Conservation (phyloP, 2,797 vertebrate species). For the Lacerta viridis region DNA sequence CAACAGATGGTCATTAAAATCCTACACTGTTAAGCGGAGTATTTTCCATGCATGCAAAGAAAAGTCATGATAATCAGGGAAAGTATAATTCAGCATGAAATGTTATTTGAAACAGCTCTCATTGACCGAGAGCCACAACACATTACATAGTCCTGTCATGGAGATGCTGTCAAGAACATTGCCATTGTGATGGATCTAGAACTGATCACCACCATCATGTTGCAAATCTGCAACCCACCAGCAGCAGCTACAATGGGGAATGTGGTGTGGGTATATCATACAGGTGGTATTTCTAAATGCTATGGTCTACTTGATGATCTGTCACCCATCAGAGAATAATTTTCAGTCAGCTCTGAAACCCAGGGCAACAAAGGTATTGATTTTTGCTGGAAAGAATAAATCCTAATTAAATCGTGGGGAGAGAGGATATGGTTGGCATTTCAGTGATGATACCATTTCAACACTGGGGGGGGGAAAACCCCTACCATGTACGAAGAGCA, state of each 20-base stretch:
- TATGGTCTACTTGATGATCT: neutral
- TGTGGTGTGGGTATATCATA: neutral
- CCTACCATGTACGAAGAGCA: too few species aligned
- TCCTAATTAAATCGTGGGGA: too few species aligned
- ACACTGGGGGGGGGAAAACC: too few species aligned
- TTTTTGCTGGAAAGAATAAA: too few species aligned
- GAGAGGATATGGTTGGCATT: too few species aligned
- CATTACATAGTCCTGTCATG: neutral
- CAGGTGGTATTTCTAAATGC: neutral
- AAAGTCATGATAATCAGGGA: conserved; percentile 29
- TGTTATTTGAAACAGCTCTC: neutral
- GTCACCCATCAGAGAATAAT: neutral
- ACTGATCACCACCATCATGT: neutral
- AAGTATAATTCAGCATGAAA: conserved; percentile 19
- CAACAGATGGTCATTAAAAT: conserved; percentile 43
- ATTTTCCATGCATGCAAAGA: conserved; percentile 35
- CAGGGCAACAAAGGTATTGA: too few species aligned
- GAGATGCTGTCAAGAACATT: neutral
- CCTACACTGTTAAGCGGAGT: conserved; percentile 49
- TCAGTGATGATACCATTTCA: too few species aligned
- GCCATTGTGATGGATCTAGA: too few species aligned
- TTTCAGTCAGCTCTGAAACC: neutral
- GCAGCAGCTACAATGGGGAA: neutral
- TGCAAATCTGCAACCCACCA: neutral
- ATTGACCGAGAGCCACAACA: neutral